These are phyloP conservation scores for Anser cygnoides DNA, from an alignment of 2,113 vertebrate species.

Conservation along the genomic window DNA sequence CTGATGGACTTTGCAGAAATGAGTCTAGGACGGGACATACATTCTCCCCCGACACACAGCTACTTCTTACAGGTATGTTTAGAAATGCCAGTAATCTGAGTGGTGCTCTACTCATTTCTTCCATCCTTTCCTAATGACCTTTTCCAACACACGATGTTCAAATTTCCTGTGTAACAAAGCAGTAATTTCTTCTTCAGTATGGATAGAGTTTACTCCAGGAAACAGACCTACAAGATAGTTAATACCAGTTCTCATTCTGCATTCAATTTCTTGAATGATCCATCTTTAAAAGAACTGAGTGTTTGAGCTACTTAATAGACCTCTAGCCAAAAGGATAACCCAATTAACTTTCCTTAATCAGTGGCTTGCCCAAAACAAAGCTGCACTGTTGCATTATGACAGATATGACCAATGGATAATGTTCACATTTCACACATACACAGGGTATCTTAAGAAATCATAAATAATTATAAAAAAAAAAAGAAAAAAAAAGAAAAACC, in stretches of 20 bases:
- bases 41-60: not conserved
- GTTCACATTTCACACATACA: not conserved
- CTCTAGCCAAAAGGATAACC: not conserved
- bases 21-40: not conserved
- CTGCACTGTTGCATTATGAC: not conserved
- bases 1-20: not conserved
- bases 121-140: not conserved
- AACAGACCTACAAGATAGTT: not conserved
- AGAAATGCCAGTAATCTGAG: not conserved
- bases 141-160: not conserved
- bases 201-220: not conserved
- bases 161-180: not conserved
- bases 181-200: not conserved
- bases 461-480: not conserved
- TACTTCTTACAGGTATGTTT: not conserved
- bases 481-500: not conserved
- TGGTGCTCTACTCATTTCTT: not conserved
- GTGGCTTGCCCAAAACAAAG: not conserved
- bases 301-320: not conserved
- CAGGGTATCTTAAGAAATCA: not conserved
- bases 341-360: not conserved
- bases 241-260: not conserved
- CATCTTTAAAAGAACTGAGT: not conserved
- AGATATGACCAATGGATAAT: not conserved
- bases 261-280: not conserved